Base-by-base conservation (phyloP, 2,113 vertebrate species). In the Lampris megalopsis region DNA sequence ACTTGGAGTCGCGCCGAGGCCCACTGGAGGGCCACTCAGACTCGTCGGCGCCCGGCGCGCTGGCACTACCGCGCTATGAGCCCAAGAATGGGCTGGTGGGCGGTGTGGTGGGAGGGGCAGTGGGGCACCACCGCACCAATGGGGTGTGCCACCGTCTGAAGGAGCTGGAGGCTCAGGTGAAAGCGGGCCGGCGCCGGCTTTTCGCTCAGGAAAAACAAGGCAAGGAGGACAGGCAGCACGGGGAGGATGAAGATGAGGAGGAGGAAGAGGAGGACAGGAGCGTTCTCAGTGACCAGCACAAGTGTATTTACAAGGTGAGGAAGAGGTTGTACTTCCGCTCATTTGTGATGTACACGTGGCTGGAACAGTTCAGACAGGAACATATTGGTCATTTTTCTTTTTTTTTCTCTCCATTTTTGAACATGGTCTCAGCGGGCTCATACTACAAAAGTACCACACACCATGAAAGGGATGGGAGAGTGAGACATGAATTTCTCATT, bases 201-300 rank as follows among this genome's bases (percentile, higher is more conserved):
- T 99, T 99, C 79, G 92, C 97, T 98, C 98, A 98, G 96, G 97
- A 99, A 97, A 98, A 97, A 93, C 96, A 96, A 80, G 86, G 87
- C 88, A 94, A 92, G 83, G 95, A 94, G 82, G 96, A 96, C 87
- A 96, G 95, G 76, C 94, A 93, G 68, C 95, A 82, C 1, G 86
- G 60, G 43, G 86, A 87, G 38, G 81, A 79, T 75, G 92, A 90
- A 60, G 75, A 63, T 50, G 62, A 85, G 42, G 73, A 86, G 79
- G 94, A 94, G 86, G 92, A 85, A 66, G 94, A 93, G 75, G 95
- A 96, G 78, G 95, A 96, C 56, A 92, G 93, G 45, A 94, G 95
- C 3, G 86, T 99, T 89, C 96, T 98, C 87, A 95, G 91, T 5
- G 97, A 99, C 95, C 95, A 99, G 94, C 97, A 99, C 95, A 99